Conservation (phyloP, 2,797 vertebrate species). For the Rhinatrema bivittatum region DNA sequence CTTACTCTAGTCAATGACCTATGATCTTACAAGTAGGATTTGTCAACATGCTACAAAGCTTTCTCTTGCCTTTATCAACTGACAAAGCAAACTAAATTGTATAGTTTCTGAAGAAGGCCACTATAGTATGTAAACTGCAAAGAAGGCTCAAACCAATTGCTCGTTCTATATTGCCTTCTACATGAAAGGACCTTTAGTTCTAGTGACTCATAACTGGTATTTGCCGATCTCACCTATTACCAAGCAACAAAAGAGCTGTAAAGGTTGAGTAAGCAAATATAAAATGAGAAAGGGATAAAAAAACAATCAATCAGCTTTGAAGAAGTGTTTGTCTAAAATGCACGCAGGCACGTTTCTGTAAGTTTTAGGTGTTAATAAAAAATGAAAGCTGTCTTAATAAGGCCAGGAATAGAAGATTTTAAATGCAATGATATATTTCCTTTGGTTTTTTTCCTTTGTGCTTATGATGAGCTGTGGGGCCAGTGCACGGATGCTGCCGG, state of each 20-base stretch:
- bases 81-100: slow-evolving; percentile 26
- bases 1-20: slow-evolving; percentile 9
- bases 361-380: slow-evolving; percentile 10
- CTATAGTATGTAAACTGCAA: slow-evolving; percentile 31
- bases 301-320: slow-evolving; percentile 11
- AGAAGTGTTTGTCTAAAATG: slow-evolving; percentile 29
- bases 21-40: slow-evolving; percentile 26
- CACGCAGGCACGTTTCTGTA: background rate
- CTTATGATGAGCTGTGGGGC: too few species aligned
- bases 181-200: slow-evolving; percentile 32
- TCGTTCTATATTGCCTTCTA: slow-evolving; percentile 14
- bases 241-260: slow-evolving; percentile 26
- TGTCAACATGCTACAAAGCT: slow-evolving; percentile 25
- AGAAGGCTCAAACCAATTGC: slow-evolving; percentile 11
- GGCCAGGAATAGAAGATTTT: background rate
- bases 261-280: slow-evolving; percentile 35
- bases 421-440: background rate
- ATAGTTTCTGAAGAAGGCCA: slow-evolving; percentile 38
- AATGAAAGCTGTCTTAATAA: background rate
- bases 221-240: slow-evolving; percentile 39
- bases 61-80: slow-evolving; percentile 32
- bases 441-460: too few species aligned
- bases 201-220: slow-evolving; percentile 8
- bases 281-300: slow-evolving; percentile 27
- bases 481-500: too few species aligned